Evolutionary conservation across 2,888 invertebrate species (phyloP).

Genomic region (Latrodectus elegans): DNA sequence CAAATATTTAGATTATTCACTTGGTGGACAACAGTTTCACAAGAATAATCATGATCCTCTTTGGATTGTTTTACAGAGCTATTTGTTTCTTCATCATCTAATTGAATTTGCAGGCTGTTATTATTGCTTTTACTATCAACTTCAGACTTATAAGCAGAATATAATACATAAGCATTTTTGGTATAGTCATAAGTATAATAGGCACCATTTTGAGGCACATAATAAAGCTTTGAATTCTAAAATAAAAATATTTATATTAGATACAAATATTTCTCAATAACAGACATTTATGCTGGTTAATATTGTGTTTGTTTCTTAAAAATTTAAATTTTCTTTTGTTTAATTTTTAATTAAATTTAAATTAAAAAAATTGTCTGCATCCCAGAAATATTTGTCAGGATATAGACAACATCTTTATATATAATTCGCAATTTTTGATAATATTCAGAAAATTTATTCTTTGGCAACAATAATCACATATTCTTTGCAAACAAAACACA

Average conservation of each 20-base stretch:
- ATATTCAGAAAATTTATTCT: too few species aligned
- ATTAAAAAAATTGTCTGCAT: too few species aligned
- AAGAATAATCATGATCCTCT: conserved; percentile 2
- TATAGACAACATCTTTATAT: too few species aligned
- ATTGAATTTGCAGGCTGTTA: not conserved
- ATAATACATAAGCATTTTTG: conserved; percentile 84
- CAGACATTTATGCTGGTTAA: too few species aligned
- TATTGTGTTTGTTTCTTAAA: too few species aligned
- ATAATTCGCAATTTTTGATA: too few species aligned
- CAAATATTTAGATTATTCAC: conserved; percentile 32
- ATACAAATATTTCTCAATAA: too few species aligned
- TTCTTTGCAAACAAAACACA: too few species aligned
- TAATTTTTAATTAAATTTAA: too few species aligned
- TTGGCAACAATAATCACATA: too few species aligned
- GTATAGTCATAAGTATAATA: conserved; percentile 88
- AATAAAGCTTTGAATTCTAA: conserved; percentile 89
- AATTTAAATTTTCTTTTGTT: too few species aligned
- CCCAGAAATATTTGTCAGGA: too few species aligned
- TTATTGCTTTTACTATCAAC: not conserved
- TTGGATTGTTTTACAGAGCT: not conserved
- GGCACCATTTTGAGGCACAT: conserved; percentile 88
- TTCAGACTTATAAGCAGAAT: conserved; percentile 74
- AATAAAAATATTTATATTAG: conserved; percentile 70
- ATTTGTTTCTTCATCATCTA: not conserved
- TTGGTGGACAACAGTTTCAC: conserved; percentile 45